Conservation (phyloP, 1,140 invertebrate species). For the Melanaphis sacchari region DNA sequence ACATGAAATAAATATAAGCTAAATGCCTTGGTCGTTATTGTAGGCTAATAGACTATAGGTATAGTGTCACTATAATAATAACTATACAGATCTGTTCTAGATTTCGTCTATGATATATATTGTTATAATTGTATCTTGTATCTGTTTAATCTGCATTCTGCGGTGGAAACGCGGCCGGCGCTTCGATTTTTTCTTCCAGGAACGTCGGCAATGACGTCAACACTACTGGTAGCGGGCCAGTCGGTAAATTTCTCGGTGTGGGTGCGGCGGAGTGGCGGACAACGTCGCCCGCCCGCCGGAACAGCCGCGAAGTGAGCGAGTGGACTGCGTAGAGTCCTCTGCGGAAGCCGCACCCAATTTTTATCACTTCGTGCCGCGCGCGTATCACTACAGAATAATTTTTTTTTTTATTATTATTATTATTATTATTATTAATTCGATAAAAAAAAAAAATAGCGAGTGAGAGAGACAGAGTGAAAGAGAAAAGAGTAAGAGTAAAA, state of each 20-base stretch:
- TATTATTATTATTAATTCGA: conserved; percentile 53
- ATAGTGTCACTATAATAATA: no score
- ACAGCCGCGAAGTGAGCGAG: neutral
- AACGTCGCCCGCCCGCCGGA: conserved; percentile 23
- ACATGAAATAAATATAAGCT: neutral
- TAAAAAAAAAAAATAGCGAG: conserved; percentile 25
- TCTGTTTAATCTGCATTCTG: no score
- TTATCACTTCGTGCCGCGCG: conserved; percentile 50
- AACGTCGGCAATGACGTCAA: conserved; percentile 49
- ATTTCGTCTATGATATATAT: neutral
- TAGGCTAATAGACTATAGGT: no score
- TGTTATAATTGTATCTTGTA: no score
- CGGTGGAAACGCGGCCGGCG: neutral
- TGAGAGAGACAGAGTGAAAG: neutral
- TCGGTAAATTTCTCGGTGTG: neutral
- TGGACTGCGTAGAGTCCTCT: conserved; percentile 12
- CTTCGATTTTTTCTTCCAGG: conserved; percentile 42
- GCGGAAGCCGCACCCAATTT: conserved; percentile 58
- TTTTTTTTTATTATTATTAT: neutral
- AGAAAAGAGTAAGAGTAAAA: conserved; percentile 12
- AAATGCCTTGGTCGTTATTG: neutral
- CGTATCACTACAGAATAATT: conserved; percentile 40
- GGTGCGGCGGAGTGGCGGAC: neutral
- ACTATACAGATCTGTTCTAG: neutral
- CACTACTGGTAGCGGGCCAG: conserved; percentile 31